phyloP scores from a whole-genome alignment of 2,888 invertebrate genomes.

The Mythimna loreyi region DNA sequence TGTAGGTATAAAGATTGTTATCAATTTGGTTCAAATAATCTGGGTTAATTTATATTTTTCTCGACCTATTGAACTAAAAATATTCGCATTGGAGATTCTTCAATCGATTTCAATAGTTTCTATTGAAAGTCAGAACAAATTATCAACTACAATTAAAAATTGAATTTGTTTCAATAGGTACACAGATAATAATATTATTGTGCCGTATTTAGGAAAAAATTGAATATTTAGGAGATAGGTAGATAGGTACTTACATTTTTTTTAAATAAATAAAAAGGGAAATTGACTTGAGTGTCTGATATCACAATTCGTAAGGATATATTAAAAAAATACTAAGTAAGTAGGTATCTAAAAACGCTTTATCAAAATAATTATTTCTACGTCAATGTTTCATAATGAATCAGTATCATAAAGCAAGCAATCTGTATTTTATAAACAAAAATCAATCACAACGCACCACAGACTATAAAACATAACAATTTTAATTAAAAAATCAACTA shows the following conservation, averaged over 20 bases:
- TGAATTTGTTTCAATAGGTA: too few species aligned
- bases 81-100: too few species aligned
- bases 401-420: conserved; percentile 50
- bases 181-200: too few species aligned
- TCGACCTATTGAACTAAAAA: too few species aligned
- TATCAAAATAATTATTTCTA: conserved; percentile 32
- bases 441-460: conserved; percentile 77
- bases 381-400: conserved; percentile 48
- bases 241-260: not conserved
- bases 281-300: not conserved
- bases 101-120: too few species aligned
- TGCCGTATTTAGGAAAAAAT: too few species aligned
- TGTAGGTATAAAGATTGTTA: too few species aligned
- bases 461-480: conserved; percentile 76
- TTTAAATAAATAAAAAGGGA: not conserved
- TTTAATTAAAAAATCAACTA: conserved; percentile 89
- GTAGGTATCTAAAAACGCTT: not conserved
- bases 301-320: not conserved
- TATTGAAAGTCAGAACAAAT: too few species aligned
- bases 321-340: not conserved
- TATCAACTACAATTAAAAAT: too few species aligned
- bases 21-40: too few species aligned
- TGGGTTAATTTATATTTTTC: too few species aligned
- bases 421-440: conserved; percentile 74
- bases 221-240: too few species aligned